Percentiles rank a stretch among this genome's conserved stretches.
phyloP scores from a whole-genome alignment of 2,113 vertebrate genomes.

The Trematomus loennbergii region DNA sequence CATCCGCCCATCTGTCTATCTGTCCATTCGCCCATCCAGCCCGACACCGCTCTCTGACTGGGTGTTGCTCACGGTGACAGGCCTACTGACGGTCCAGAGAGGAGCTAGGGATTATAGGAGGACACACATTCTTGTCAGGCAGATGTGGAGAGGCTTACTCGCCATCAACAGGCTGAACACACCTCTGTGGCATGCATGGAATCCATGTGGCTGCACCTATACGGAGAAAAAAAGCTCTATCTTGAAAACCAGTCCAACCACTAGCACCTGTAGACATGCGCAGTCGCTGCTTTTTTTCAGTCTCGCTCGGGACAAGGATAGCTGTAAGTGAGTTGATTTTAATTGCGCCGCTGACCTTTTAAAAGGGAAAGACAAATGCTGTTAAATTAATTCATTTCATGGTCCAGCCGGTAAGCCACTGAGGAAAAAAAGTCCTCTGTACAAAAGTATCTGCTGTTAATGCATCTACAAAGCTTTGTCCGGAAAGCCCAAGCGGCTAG shows the following conservation, averaged over 20 bases:
- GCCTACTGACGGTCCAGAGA: slow-evolving; percentile 60
- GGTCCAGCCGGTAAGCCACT: slow-evolving; percentile 28
- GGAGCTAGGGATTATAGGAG: slow-evolving; percentile 42
- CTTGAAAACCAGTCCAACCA: slow-evolving; percentile 65
- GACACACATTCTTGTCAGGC: slow-evolving; percentile 51
- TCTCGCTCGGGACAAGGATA: slow-evolving; percentile 9
- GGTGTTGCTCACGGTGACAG: slow-evolving; percentile 56
- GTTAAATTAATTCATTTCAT: slow-evolving; percentile 49
- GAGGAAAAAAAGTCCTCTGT: neutral
- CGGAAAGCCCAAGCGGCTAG: neutral
- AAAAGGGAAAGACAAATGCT: slow-evolving; percentile 22
- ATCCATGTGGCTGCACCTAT: slow-evolving; percentile 31
- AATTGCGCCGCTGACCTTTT: slow-evolving; percentile 70
- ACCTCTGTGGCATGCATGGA: slow-evolving; percentile 57
- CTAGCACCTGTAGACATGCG: slow-evolving; percentile 29
- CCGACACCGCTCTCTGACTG: slow-evolving; percentile 48
- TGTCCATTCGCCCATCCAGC: slow-evolving; percentile 31
- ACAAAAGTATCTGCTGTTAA: slow-evolving; percentile 31
- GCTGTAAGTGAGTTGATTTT: slow-evolving; percentile 41
- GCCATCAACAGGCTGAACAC: slow-evolving; percentile 42
- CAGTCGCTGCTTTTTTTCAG: slow-evolving; percentile 21
- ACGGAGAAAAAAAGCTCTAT: neutral
- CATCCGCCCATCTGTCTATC: slow-evolving; percentile 33
- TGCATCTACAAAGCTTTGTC: slow-evolving; percentile 2
- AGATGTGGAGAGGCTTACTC: slow-evolving; percentile 39